These are phyloP conservation scores for Incurvaria masculella DNA, from an alignment of 2,888 invertebrate genomes.

Conservation along the genomic window DNA sequence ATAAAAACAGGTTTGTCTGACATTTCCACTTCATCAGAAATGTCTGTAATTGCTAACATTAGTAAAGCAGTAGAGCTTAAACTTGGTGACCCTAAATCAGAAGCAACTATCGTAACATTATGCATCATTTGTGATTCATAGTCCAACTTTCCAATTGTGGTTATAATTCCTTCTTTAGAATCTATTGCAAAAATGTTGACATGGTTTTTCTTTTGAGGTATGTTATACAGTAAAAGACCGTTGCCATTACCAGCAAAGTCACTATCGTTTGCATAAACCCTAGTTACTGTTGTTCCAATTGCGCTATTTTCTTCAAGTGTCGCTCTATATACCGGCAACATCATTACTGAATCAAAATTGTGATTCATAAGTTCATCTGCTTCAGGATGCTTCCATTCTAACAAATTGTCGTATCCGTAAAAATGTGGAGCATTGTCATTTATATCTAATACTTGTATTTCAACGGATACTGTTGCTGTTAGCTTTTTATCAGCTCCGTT, in stretches of 20 bases:
- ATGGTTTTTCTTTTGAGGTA: slow-evolving; percentile 63
- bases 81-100: slow-evolving; percentile 82
- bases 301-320: slow-evolving; percentile 72
- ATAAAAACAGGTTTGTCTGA: slow-evolving; percentile 55
- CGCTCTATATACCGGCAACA: slow-evolving; percentile 73
- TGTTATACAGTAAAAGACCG: slow-evolving; percentile 74
- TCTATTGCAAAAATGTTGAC: slow-evolving; percentile 73
- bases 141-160: slow-evolving; percentile 69
- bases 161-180: slow-evolving; percentile 79
- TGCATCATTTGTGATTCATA: slow-evolving; percentile 65
- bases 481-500: slow-evolving; percentile 62
- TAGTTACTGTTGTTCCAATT: slow-evolving; percentile 69
- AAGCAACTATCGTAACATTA: slow-evolving; percentile 78
- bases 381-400: slow-evolving; percentile 48
- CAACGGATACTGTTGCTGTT: slow-evolving; percentile 72
- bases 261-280: slow-evolving; percentile 79
- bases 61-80: slow-evolving; percentile 74
- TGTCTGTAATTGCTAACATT: slow-evolving; percentile 63
- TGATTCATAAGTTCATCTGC: slow-evolving; percentile 45
- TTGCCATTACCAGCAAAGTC: slow-evolving; percentile 87
- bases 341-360: slow-evolving; percentile 49
- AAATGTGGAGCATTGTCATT: slow-evolving; percentile 84
- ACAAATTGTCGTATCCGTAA: slow-evolving; percentile 68
- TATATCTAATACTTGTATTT: slow-evolving; percentile 76
- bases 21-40: slow-evolving; percentile 56